Evolutionary conservation across 1,140 invertebrate species (phyloP).

Genomic region (Atopsyche davidsoni): DNA sequence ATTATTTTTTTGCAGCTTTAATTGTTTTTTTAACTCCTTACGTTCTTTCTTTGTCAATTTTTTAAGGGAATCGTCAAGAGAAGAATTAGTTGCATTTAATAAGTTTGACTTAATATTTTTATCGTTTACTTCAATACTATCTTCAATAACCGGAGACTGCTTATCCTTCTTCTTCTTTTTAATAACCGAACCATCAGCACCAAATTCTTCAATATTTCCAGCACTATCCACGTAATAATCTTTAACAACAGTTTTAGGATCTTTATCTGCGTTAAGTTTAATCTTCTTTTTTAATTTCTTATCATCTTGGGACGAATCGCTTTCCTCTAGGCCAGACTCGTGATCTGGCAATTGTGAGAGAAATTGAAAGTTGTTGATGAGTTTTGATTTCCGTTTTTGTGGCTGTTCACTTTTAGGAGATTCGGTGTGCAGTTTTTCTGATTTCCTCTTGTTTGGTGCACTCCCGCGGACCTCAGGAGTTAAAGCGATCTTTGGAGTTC

Average conservation of each 20-base stretch:
- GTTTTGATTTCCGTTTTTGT: slow-evolving; percentile 18
- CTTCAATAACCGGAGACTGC: neutral
- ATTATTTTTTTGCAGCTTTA: neutral
- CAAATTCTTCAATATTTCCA: neutral
- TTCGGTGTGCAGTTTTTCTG: slow-evolving; percentile 9
- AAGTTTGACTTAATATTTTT: neutral
- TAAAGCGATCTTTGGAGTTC: slow-evolving; percentile 19
- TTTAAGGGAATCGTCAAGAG: slow-evolving; percentile 4
- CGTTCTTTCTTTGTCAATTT: neutral
- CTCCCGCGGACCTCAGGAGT: slow-evolving; percentile 9
- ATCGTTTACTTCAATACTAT: slow-evolving; percentile 3
- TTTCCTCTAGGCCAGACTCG: slow-evolving; percentile 14
- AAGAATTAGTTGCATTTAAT: neutral
- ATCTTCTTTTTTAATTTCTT: slow-evolving; percentile 1
- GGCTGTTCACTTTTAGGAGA: slow-evolving; percentile 14
- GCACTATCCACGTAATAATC: slow-evolving; percentile 21
- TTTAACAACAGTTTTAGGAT: slow-evolving; percentile 16
- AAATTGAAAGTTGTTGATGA: slow-evolving; percentile 27
- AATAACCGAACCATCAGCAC: neutral
- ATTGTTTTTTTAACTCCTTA: slow-evolving; percentile 1
- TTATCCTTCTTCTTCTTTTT: slow-evolving; percentile 19
- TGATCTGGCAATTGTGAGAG: slow-evolving; percentile 22
- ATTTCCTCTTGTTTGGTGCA: slow-evolving; percentile 6
- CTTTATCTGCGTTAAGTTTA: slow-evolving; percentile 3
- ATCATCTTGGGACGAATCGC: neutral